A percentile compares a stretch with the other conserved stretches of the same genome.
phyloP scores from a whole-genome alignment of 2,113 vertebrate genomes.

The Melanostigma gelatinosum region DNA sequence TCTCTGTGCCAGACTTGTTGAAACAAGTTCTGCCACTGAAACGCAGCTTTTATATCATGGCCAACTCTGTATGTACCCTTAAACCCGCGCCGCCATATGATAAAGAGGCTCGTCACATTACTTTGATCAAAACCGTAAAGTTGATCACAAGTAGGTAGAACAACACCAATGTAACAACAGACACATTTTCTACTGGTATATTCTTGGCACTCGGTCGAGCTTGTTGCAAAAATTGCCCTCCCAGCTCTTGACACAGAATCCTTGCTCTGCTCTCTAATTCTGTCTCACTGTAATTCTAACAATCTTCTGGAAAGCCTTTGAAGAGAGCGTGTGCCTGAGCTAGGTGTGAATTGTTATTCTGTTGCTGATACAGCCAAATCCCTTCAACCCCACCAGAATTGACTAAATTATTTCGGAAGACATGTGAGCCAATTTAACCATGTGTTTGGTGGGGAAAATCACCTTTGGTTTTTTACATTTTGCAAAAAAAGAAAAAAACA shows the following conservation, averaged over 20 bases:
- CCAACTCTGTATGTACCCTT: conserved; percentile 21
- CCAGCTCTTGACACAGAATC: conserved; percentile 40
- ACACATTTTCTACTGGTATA: conserved; percentile 3
- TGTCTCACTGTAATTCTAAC: conserved; percentile 36
- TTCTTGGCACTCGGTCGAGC: background rate
- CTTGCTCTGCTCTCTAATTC: conserved; percentile 34
- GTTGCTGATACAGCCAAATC: conserved; percentile 66
- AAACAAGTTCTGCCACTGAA: conserved; percentile 49
- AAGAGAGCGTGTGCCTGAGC: conserved; percentile 44
- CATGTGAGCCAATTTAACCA: conserved; percentile 59
- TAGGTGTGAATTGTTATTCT: conserved; percentile 64
- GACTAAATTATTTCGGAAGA: conserved; percentile 65
- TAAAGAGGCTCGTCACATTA: background rate
- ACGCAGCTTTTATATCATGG: conserved; percentile 42
- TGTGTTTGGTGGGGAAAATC: conserved; percentile 37
- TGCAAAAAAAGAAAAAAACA: conserved; percentile 18
- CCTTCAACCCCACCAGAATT: conserved; percentile 57
- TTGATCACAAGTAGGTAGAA: background rate
- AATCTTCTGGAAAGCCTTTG: conserved; percentile 56
- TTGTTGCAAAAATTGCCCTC: conserved; percentile 17
- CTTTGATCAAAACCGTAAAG: background rate
- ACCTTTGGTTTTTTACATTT: conserved; percentile 32
- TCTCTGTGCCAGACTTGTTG: conserved; percentile 54
- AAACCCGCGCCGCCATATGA: background rate
- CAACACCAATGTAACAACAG: background rate